These are phyloP conservation scores for Sisor rabdophorus DNA, from an alignment of 2,113 vertebrate species.

Conservation along the genomic window DNA sequence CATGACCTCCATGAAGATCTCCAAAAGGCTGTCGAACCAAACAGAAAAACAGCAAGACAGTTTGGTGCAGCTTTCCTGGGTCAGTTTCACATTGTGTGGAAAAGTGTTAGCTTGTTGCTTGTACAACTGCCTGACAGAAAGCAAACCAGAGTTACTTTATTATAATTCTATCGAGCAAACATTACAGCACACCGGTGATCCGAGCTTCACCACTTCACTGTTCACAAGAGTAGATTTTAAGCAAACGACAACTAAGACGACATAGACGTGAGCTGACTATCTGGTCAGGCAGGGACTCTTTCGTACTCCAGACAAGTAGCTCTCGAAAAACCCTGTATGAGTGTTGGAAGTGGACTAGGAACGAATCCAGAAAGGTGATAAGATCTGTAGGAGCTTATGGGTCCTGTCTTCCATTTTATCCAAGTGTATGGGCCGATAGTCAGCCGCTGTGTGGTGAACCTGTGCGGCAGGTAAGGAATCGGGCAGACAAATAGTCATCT, in stretches of 20 bases:
- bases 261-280: conserved; percentile 48
- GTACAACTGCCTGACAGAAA: conserved; percentile 10
- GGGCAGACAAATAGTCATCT: background rate
- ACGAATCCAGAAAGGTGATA: background rate
- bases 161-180: conserved; percentile 46
- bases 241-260: conserved; percentile 42
- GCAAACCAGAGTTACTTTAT: conserved; percentile 40
- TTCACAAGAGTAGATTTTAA: conserved; percentile 61
- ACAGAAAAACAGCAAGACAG: conserved; percentile 43
- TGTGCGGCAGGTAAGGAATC: background rate
- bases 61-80: conserved; percentile 45
- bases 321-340: conserved; percentile 9
- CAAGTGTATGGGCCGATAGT: conserved; percentile 14
- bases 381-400: conserved; percentile 20
- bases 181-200: conserved; percentile 47
- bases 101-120: conserved; percentile 49
- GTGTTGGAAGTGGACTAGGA: conserved; percentile 4
- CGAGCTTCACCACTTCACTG: conserved; percentile 46
- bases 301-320: conserved; percentile 9
- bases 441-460: background rate
- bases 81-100: conserved; percentile 39
- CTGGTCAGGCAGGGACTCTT: conserved; percentile 45
- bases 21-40: conserved; percentile 39
- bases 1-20: conserved; percentile 45
- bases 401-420: conserved; percentile 52